Conservation (phyloP, 2,888 invertebrate species). For the Drosophila neonasuta region DNA sequence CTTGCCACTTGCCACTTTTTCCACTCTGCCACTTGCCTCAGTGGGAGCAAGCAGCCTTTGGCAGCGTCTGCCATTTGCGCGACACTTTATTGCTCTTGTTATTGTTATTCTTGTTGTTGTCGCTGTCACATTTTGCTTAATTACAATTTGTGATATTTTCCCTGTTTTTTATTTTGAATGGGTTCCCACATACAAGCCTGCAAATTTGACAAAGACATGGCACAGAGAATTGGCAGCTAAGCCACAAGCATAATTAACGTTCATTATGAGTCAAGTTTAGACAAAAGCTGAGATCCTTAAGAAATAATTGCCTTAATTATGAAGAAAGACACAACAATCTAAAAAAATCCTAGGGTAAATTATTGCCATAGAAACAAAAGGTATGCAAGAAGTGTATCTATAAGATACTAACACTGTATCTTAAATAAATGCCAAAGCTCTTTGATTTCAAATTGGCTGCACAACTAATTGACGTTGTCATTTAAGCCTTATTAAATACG, state of each 20-base stretch:
- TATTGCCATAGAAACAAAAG: constrained; percentile 13
- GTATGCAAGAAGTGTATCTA: neutral
- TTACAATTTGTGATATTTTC: constrained; percentile 35
- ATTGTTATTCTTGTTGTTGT: constrained; percentile 12
- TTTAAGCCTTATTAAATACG: constrained; percentile 27
- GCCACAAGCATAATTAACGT: constrained; percentile 9
- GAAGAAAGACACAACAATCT: neutral
- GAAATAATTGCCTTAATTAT: neutral
- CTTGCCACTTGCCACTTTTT: constrained; percentile 1
- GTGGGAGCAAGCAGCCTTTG: constrained; percentile 15
- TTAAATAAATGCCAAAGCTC: neutral
- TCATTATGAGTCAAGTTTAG: constrained; percentile 15
- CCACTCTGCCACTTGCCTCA: neutral
- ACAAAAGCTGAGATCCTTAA: neutral
- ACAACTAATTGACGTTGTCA: constrained; percentile 28
- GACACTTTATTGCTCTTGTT: neutral
- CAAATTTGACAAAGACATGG: constrained; percentile 5
- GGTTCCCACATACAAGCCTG: neutral
- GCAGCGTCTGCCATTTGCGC: constrained; percentile 1
- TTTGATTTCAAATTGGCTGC: constrained; percentile 1
- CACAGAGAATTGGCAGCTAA: neutral
- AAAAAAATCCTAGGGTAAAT: neutral
- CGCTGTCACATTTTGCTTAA: constrained; percentile 29
- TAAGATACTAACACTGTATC: neutral
- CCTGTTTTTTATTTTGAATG: constrained; percentile 55